Percentiles rank a stretch among this genome's conserved stretches.
phyloP scores from a whole-genome alignment of 1,140 invertebrate species.

The Drosophila triauraria region DNA sequence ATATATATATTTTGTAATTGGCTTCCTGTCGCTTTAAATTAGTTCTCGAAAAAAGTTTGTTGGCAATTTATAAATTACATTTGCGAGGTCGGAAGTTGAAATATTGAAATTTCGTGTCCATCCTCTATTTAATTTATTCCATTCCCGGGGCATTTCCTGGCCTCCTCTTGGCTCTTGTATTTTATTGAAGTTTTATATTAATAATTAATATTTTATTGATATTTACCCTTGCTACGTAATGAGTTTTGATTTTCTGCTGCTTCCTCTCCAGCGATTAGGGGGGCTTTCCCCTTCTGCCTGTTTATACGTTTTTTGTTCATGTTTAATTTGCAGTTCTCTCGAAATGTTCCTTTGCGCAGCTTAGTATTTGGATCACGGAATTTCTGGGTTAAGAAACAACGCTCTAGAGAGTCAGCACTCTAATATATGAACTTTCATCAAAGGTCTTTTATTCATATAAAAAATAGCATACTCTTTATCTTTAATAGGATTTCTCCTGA shows the following conservation, averaged over 20 bases:
- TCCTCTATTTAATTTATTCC: background rate
- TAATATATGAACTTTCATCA: too few relatives aligned
- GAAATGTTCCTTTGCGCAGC: background rate
- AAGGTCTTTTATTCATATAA: too few relatives aligned
- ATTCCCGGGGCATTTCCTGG: background rate
- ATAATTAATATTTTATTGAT: background rate
- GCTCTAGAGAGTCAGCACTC: background rate
- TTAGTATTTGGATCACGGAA: background rate
- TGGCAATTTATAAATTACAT: slow-evolving; percentile 1
- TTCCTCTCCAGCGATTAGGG: background rate
- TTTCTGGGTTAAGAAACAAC: background rate
- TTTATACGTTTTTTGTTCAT: background rate
- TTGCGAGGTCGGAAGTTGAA: background rate
- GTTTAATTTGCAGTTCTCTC: slow-evolving; percentile 8
- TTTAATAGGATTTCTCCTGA: too few relatives aligned
- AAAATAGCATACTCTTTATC: background rate
- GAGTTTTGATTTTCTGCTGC: background rate
- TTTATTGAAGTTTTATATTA: background rate
- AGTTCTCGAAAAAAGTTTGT: background rate
- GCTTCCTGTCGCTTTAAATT: background rate
- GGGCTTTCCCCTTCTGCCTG: too few relatives aligned
- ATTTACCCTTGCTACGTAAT: background rate
- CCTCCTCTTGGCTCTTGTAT: background rate
- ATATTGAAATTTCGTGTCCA: background rate
- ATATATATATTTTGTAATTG: background rate